phyloP scores from a whole-genome alignment of 2,113 vertebrate species.

The Halcyon senegalensis region DNA sequence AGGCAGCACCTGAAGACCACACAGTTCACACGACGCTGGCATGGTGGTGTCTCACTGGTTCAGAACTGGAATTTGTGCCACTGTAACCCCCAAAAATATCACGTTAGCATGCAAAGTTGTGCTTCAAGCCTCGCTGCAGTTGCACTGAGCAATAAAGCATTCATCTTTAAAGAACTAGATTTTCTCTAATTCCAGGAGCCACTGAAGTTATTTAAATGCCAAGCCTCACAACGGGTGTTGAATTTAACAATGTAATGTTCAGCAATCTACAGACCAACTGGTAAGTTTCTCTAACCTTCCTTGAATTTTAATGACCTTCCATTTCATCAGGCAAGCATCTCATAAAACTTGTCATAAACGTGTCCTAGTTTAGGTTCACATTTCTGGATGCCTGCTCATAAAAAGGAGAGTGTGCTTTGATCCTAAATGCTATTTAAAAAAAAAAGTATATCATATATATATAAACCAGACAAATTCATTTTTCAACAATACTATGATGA shows the following conservation, averaged over 20 bases:
- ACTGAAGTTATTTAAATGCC: background rate
- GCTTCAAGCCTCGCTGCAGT: background rate
- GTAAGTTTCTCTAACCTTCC: background rate
- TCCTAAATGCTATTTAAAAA: background rate
- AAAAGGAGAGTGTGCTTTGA: background rate
- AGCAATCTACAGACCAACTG: background rate
- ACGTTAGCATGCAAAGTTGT: too few species aligned
- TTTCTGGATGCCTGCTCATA: background rate
- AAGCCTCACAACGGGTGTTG: background rate
- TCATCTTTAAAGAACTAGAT: background rate
- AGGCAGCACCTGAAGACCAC: background rate
- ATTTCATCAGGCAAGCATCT: background rate
- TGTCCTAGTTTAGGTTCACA: background rate
- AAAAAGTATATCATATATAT: background rate
- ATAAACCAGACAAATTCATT: background rate
- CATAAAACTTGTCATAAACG: background rate
- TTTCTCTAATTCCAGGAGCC: background rate
- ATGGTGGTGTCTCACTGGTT: background rate
- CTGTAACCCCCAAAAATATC: background rate
- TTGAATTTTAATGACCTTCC: background rate
- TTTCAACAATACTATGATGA: conserved; percentile 2
- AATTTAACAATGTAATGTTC: background rate
- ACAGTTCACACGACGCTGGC: background rate
- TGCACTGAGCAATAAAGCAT: background rate
- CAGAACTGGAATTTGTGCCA: background rate